phyloP scores from a whole-genome alignment of 2,797 vertebrate species.

The Xiphorhynchus erythropygius region DNA sequence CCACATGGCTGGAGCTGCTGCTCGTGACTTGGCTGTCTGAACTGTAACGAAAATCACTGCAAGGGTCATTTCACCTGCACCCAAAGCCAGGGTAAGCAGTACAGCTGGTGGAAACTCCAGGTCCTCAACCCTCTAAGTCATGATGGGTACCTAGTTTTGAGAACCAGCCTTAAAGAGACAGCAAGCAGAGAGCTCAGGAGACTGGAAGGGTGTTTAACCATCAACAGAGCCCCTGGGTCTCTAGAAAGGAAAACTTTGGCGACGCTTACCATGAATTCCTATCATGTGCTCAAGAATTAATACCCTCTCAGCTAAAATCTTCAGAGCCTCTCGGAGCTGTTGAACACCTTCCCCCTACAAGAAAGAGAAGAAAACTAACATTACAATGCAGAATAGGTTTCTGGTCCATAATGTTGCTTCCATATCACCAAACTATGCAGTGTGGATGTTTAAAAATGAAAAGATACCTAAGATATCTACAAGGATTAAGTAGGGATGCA shows the following conservation, averaged over 20 bases:
- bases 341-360: constrained; percentile 87
- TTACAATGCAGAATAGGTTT: neutral
- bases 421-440: neutral
- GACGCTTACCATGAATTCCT: constrained; percentile 88
- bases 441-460: neutral
- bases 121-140: neutral
- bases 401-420: neutral
- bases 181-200: neutral
- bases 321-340: constrained; percentile 93
- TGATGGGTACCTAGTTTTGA: neutral
- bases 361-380: neutral
- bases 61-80: neutral
- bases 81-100: neutral
- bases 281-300: constrained; percentile 98
- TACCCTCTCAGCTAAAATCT: constrained; percentile 95
- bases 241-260: neutral
- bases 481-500: neutral
- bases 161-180: neutral
- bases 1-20: constrained; percentile 7
- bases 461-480: neutral
- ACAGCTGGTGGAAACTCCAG: neutral
- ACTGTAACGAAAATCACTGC: neutral
- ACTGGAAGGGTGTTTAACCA: neutral
- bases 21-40: constrained; percentile 1
- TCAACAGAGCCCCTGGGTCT: neutral